Base-by-base conservation (phyloP, 2,113 vertebrate genomes). In the Pristiophorus japonicus region DNA sequence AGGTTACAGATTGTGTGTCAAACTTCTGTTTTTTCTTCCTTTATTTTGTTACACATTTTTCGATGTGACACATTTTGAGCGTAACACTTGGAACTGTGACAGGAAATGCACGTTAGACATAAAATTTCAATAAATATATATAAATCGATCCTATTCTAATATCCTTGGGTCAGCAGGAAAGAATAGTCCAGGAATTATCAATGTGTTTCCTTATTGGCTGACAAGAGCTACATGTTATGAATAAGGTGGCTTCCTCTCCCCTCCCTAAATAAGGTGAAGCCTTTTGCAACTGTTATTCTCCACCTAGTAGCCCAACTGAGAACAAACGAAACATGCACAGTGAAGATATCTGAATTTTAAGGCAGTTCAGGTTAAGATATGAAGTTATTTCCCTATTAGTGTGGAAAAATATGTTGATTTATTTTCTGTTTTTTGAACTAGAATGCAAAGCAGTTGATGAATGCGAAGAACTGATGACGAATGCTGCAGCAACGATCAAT, bases 401-500 rank as follows among this genome's bases (percentile, higher is more conserved):
- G 81, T 42, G 20, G 20, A 78, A 75, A 75, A 38, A n/a, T 51
- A 4, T 78, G 42, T 63, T 95, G 55, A 81, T 4, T 16, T 59
- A 47, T 95, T 22, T 51, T 96, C 51, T 96, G 51, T 94, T 96
- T 11, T 95, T 96, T 96, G 63, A 67, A 91, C 95, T 97, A 99
- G 99, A 99, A 96, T 96, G 97, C 96, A 98, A 98, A 96, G 97
- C 98, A 5, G 96, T 98, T 2, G 97, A 97, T 65, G 98, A 98
- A 93, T 98, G 98, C 93, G 98, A 99, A 96, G 99, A 99, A 97
- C 96, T 99, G 95, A 96, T 99, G 96, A 97, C 99, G 97, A 99
- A 98, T 66, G 97, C 98, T 20, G 97, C 97, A 0, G 97, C 98
- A 95, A 95, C 98, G 90, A 97, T 99, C 97, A 99, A 98, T 98